Evolutionary conservation across 1,140 invertebrate species (phyloP).

Genomic region (Cotesia typhae): DNA sequence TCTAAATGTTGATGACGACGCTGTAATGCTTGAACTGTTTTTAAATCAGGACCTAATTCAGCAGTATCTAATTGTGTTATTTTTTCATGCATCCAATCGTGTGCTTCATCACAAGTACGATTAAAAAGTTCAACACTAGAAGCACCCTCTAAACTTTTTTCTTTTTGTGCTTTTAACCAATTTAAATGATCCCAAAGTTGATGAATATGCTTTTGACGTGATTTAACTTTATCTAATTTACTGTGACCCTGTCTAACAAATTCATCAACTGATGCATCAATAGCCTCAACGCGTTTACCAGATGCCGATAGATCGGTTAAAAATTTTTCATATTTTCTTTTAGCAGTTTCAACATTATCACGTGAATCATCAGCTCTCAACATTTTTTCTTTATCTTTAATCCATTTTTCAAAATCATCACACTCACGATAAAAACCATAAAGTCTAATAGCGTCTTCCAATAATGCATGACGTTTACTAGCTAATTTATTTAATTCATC

Average conservation of each 20-base stretch:
- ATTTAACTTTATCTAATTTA: constrained; percentile 86
- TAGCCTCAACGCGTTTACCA: constrained; percentile 86
- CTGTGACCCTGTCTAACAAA: constrained; percentile 87
- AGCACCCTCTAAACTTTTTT: constrained; percentile 90
- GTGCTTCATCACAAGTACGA: constrained; percentile 90
- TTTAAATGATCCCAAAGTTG: constrained; percentile 90
- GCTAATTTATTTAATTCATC: constrained; percentile 83
- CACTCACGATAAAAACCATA: constrained; percentile 97
- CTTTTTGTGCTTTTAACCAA: constrained; percentile 87
- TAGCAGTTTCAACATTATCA: constrained; percentile 92
- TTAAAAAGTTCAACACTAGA: constrained; percentile 94
- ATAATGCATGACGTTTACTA: constrained; percentile 77
- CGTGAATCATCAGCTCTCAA: constrained; percentile 83
- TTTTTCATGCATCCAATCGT: constrained; percentile 95
- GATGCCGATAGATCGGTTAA: constrained; percentile 94
- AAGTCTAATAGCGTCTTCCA: constrained; percentile 92
- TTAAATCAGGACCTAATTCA: constrained; percentile 83
- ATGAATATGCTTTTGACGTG: constrained; percentile 84
- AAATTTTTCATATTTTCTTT: constrained; percentile 96
- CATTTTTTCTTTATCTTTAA: constrained; percentile 93
- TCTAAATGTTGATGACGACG: constrained; percentile 89
- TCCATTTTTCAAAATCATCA: constrained; percentile 98
- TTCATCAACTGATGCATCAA: constrained; percentile 88
- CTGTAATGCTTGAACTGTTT: constrained; percentile 90
- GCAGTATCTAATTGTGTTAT: constrained; percentile 84